phyloP scores from a whole-genome alignment of 2,113 vertebrate species.

The Recurvirostra avosetta region DNA sequence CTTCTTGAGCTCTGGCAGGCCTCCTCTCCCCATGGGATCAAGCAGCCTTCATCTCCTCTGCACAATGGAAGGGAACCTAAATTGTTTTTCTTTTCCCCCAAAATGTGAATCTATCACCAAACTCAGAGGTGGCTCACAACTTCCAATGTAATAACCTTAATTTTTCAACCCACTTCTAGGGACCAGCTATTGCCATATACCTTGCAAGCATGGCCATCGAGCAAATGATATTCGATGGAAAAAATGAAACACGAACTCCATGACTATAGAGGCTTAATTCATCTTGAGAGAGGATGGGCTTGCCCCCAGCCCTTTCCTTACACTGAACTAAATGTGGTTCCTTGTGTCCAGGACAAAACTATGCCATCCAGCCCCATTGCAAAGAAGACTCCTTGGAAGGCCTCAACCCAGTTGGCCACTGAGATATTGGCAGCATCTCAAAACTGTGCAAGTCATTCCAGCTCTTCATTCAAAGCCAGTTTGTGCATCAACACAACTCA shows the following conservation, averaged over 20 bases:
- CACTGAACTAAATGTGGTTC: neutral
- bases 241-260: neutral
- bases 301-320: neutral
- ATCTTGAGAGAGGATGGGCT: neutral
- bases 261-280: neutral
- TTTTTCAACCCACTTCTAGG: neutral
- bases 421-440: neutral
- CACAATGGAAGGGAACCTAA: neutral
- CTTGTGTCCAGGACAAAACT: neutral
- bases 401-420: neutral
- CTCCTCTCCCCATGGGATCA: neutral
- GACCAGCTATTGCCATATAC: neutral
- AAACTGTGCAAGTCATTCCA: neutral
- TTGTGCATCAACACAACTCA: neutral
- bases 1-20: neutral
- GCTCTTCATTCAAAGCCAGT: neutral
- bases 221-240: neutral
- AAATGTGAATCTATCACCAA: neutral
- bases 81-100: neutral
- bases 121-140: neutral
- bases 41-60: neutral
- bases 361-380: too few relatives aligned
- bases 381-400: neutral
- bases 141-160: neutral
- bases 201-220: neutral